Evolutionary conservation across 2,888 invertebrate genomes (phyloP).

Genomic region (Acleris emargana): DNA sequence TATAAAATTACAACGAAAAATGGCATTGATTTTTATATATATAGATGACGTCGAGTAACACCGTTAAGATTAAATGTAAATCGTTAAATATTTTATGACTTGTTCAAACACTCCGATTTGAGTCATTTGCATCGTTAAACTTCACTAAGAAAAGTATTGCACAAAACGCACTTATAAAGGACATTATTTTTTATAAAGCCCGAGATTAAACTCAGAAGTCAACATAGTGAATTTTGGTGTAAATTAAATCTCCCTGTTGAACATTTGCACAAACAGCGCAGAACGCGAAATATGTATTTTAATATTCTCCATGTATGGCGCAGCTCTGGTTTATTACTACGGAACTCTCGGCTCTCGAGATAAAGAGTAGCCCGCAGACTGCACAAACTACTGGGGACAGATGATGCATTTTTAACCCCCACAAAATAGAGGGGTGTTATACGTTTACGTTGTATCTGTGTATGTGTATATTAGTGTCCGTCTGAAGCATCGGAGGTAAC

Average conservation of each 20-base stretch:
- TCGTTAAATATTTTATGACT: no score
- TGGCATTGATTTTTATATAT: no score
- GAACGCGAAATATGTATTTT: constrained; percentile 49
- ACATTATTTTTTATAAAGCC: not conserved
- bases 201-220: not conserved
- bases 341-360: constrained; percentile 57
- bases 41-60: not conserved
- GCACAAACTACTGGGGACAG: constrained; percentile 21
- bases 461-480: no score
- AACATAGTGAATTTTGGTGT: constrained; percentile 11
- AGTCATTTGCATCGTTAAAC: not conserved
- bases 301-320: constrained; percentile 44
- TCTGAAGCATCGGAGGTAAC: no score
- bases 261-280: constrained; percentile 38
- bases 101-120: not conserved
- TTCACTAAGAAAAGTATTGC: not conserved
- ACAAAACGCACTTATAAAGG: not conserved
- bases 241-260: constrained; percentile 24
- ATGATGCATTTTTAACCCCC: not conserved
- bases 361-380: constrained; percentile 52
- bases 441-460: not conserved
- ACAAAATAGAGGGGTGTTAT: no score
- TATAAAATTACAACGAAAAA: no score
- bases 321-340: constrained; percentile 59
- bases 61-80: constrained; percentile 1